A percentile compares a stretch with the other conserved stretches of the same genome.
Evolutionary conservation across 2,888 invertebrate genomes (phyloP).

Genomic region (Standfussiana lucernea): DNA sequence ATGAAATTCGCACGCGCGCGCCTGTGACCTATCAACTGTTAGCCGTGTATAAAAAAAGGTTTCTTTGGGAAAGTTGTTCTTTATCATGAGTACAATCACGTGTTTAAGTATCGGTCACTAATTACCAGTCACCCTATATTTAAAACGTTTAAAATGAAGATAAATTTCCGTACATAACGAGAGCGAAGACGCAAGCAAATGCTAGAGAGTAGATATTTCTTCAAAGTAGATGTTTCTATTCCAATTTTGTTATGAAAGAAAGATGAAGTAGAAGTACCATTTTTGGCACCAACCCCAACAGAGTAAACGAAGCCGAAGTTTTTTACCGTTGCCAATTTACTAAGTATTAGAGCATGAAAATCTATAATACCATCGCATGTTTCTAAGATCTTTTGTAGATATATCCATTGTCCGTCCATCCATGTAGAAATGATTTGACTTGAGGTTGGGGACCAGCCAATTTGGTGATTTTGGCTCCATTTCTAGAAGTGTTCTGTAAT

Average conservation of each 20-base stretch:
- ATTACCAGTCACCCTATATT: no score
- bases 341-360: slow-evolving; percentile 19
- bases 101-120: no score
- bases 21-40: no score
- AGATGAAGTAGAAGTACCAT: background rate
- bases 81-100: no score
- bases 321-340: slow-evolving; percentile 46
- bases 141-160: no score
- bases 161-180: no score
- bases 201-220: background rate
- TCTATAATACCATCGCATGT: slow-evolving; percentile 3
- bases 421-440: background rate
- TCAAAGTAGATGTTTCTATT: background rate
- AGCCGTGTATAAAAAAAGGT: no score
- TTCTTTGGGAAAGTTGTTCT: no score
- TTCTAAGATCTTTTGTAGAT: background rate
- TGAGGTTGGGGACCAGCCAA: slow-evolving; percentile 8
- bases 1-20: no score
- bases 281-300: slow-evolving; percentile 12
- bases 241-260: background rate
- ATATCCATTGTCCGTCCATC: background rate
- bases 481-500: background rate
- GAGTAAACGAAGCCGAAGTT: background rate
- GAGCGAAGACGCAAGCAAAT: no score
- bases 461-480: background rate